Evolutionary conservation across 2,113 vertebrate genomes (phyloP), one percentile per base, ranked within the genome.

Genomic region (Salvator merianae): DNA sequence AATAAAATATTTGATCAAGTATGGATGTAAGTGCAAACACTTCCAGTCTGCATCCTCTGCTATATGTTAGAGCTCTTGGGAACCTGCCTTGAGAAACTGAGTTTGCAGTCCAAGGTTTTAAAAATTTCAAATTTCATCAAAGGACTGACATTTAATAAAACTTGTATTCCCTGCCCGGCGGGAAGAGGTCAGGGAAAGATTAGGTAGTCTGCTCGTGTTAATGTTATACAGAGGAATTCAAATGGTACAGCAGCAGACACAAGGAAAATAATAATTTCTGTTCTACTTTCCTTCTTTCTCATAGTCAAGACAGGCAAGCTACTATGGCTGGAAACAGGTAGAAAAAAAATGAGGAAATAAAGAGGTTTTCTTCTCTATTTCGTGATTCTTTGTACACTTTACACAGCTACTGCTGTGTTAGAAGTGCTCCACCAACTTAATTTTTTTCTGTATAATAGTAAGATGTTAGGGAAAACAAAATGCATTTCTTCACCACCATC

Each of bases 1-100:
- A 70, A 93, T 85, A 32, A 83, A 50, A 88, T 66, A 78, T 62
- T 38, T 84, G 75, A 81, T 83, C 0, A 65, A 55, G 5, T 82
- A 79, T 77, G 68, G 89, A 88, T 6, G 63, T 0, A 68, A 43
- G 5, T 16, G 70, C 40, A 3, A 80, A 30, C 26, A 1, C 79
- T 78, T 78, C 4, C 0, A 8, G 22, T 43, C 74, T 77, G 68
- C 5, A 87, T 86, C 75, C 78, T 38, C 22, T 50, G 12, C 16
- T 77, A 68, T 68, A 76, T 53, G 40, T 66, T 66, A 34, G 40
- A 8, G 32, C 3, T 55, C 69, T 30, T 74, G 36, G 70, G 38
- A 82, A 77, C 26, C 28, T 18, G 40, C 34, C 16, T 84, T 77
- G 20, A 70, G 24, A 77, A 40, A 38, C 2, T 50, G 55, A 40